Evolutionary conservation across 2,888 invertebrate genomes (phyloP).

Genomic region (Abrostola triplasia): DNA sequence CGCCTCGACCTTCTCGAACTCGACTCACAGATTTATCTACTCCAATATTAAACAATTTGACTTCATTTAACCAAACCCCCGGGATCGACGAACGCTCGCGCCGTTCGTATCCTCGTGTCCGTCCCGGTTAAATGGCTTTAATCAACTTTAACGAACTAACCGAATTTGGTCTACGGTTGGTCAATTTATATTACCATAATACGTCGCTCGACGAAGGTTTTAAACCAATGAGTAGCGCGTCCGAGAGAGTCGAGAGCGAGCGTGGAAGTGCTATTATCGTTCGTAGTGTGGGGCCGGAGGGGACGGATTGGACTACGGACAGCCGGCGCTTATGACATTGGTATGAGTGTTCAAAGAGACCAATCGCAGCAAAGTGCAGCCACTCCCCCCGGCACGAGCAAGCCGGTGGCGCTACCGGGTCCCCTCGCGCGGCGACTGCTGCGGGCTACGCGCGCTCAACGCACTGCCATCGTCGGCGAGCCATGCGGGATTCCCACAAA

Average conservation of each 20-base stretch:
- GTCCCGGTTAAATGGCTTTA: conserved; percentile 88
- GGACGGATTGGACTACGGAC: conserved; percentile 65
- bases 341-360: conserved; percentile 53
- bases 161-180: conserved; percentile 88
- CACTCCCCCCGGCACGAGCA: conserved; percentile 65
- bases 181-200: conserved; percentile 89
- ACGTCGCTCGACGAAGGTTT: conserved; percentile 67
- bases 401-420: conserved; percentile 43
- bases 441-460: conserved; percentile 50
- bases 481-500: conserved; percentile 87
- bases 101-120: conserved; percentile 85
- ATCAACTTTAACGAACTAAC: conserved; percentile 89
- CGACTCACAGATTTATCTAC: conserved; percentile 70
- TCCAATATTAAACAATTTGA: conserved; percentile 85
- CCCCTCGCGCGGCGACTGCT: conserved; percentile 55
- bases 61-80: conserved; percentile 82
- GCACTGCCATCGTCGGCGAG: conserved; percentile 54
- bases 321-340: conserved; percentile 74
- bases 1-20: conserved; percentile 61
- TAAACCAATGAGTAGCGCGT: conserved; percentile 78
- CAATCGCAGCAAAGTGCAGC: conserved; percentile 69
- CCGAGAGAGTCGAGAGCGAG: conserved; percentile 57
- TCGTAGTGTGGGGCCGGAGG: conserved; percentile 69
- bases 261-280: conserved; percentile 67
- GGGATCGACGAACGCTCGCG: conserved; percentile 84